Evolutionary conservation across 37 sponge, comb jelly and placozoan genomes (phyloP), one percentile per base, ranked within the genome.

Genomic region (Amphimedon queenslandica): DNA sequence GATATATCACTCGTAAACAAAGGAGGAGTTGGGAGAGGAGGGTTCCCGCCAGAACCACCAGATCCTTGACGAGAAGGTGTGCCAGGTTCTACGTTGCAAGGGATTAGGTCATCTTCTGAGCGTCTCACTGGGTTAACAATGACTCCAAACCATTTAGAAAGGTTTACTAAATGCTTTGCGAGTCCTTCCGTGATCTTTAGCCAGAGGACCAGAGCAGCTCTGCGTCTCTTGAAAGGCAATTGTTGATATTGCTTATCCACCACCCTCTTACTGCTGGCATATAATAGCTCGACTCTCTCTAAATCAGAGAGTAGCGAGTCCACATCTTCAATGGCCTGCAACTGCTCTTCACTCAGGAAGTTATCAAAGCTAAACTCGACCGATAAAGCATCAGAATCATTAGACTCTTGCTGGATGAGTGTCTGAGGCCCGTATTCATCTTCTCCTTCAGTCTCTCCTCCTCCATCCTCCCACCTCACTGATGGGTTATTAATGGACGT

Each of bases 151-250:
- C 81, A 80, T 1, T 33, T 42, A 2, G 90, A 80, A 36, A 90
- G 68, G 0, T 35, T 4, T 20, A 60, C 41, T 21, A 90, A 73
- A 8, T 42, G 42, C 10, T 76, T 28, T 0, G 85, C 73, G 0
- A 90, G 63, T 2, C 74, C 70, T 0, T 43, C 18, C 0, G 85
- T 84, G 33, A 90, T 74, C 69, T 84, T 84, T 16, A 18, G 28
- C 90, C 90, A 90, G 57, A 90, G 77, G 4, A 61, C 56, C 37
- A 90, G 69, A 36, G 85, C 85, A 11, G 65, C 67, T 20, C 66
- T 64, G 27, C 75, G 69, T 1, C 85, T 67, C 40, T 38, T 66
- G 64, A 90, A 90, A 40, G 41, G 55, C 23, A 55, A 64, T 0
- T 40, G 65, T 42, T 64, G 72, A 51, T 76, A 90, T 28, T 76